Percentiles rank a stretch among this genome's conserved stretches.
Evolutionary conservation across 2,113 vertebrate genomes (phyloP).

Genomic region (Rhabdomys dilectus): DNA sequence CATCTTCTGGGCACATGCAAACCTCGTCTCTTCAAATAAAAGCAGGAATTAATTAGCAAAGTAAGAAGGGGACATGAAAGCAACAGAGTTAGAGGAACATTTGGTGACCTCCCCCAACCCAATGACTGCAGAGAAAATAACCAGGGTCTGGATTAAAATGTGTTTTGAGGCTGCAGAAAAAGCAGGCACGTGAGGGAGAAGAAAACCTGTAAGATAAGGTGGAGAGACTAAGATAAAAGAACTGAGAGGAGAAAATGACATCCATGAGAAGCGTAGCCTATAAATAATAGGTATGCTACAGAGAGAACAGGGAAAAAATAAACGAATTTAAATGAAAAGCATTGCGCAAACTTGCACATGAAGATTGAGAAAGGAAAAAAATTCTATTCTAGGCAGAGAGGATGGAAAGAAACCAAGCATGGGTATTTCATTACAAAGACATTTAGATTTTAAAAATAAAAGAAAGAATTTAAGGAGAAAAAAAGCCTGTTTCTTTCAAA

Average conservation of each 20-base stretch:
- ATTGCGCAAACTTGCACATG: not conserved
- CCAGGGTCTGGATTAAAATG: not conserved
- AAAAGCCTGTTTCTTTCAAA: not conserved
- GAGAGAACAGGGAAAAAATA: slow-evolving; percentile 33
- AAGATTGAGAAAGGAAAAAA: not conserved
- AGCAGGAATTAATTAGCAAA: not conserved
- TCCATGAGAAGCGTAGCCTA: not conserved
- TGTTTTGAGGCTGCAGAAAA: slow-evolving; percentile 11
- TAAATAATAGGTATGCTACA: not conserved
- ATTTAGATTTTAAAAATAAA: slow-evolving; percentile 56
- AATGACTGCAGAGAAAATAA: not conserved
- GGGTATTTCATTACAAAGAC: slow-evolving; percentile 31
- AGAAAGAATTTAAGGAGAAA: not conserved
- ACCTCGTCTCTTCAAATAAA: not conserved
- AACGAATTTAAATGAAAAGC: slow-evolving; percentile 61
- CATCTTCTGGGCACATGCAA: not conserved
- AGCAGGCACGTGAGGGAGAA: not conserved
- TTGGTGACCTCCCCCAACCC: not conserved
- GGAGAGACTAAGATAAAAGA: not conserved
- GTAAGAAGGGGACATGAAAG: not conserved
- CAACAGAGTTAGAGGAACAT: not conserved
- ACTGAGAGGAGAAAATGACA: not conserved
- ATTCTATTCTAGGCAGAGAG: slow-evolving; percentile 20
- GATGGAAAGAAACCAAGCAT: slow-evolving; percentile 12
- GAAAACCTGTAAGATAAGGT: not conserved